Evolutionary conservation across 2,113 vertebrate genomes (phyloP), one percentile per base, ranked within the genome.

Genomic region (Thryonomys swinderianus): DNA sequence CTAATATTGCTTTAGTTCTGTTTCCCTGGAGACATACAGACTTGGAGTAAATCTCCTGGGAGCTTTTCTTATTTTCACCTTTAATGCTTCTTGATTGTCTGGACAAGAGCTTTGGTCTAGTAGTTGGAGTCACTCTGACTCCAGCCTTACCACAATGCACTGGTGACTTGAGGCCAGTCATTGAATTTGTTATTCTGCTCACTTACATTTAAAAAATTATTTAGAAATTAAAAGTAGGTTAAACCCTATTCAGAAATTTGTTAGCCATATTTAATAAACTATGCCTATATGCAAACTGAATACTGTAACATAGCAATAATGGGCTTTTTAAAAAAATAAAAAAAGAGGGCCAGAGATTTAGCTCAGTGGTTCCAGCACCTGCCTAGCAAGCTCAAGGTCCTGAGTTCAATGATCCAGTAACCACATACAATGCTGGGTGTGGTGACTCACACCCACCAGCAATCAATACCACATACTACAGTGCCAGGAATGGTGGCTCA

Each of bases 11-110:
- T 92, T 93, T 42, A 78, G 80, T 85, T 97, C 64, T 86, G 17
- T 88, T 93, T 94, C 93, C 61, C 81, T 87, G 95, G 88, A 96
- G 78, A 85, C 88, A 61, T n/a, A 32, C 40, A 71, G 53, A 42
- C 61, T 84, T 67, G n/a, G 88, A 69, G 64, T 96, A 89, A 90
- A 95, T 96, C 95, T 81, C 6, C 40, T 88, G 85, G 73, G 79
- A 74, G 85, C 55, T 55, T 95, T 73, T 73, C 84, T 64, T 80
- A 57, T 51, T 95, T 95, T 90, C 73, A 48, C 37, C 51, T 76
- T 92, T 95, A 67, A 32, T 90, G 59, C 25, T 48, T 92, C 76
- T 93, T 74, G 83, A 0, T 88, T 93, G 76, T 95, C 74, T 93
- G 93, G 91, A 92, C 62, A 62, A 53, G 85, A 81, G 48, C 40